phyloP scores from a whole-genome alignment of 2,113 vertebrate species.

The Tyrannus savana region DNA sequence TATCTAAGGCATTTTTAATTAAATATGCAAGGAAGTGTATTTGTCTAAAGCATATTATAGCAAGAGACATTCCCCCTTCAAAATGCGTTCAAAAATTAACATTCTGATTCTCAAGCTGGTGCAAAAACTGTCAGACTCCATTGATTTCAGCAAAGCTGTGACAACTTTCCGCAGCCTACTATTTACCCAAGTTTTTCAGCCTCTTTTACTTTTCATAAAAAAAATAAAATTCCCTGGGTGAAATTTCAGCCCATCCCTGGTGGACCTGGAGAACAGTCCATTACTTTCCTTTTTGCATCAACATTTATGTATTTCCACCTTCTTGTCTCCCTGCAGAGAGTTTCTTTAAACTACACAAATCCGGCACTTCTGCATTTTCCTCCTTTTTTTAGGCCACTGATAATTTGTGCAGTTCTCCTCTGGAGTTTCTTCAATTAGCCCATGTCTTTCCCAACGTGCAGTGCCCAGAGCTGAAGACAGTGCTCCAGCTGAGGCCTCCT shows the following conservation, averaged over 20 bases:
- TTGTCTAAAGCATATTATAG: conserved; percentile 7
- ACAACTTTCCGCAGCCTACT: conserved; percentile 1
- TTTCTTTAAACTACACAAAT: background rate
- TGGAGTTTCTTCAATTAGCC: conserved; percentile 59
- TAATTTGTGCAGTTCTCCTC: conserved; percentile 30
- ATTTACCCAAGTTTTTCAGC: background rate
- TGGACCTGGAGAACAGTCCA: background rate
- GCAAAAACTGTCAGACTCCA: conserved; percentile 45
- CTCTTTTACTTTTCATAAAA: background rate
- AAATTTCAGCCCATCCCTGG: background rate
- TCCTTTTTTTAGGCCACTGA: conserved; percentile 42
- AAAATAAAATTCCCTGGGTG: background rate
- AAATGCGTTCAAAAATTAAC: conserved; percentile 49
- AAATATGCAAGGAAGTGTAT: conserved; percentile 15
- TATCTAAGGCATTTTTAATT: conserved; percentile 48
- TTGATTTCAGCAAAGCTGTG: conserved; percentile 21
- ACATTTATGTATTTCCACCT: background rate
- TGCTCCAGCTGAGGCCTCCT: conserved; percentile 62
- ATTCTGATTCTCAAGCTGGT: conserved; percentile 31
- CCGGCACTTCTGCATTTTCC: background rate
- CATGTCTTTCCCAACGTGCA: conserved; percentile 44
- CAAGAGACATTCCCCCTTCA: background rate
- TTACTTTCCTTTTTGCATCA: background rate
- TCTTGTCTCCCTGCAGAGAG: background rate
- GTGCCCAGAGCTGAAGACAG: conserved; percentile 51